Conservation (phyloP, 2,888 invertebrate genomes). For the Sarcophaga variegata region DNA sequence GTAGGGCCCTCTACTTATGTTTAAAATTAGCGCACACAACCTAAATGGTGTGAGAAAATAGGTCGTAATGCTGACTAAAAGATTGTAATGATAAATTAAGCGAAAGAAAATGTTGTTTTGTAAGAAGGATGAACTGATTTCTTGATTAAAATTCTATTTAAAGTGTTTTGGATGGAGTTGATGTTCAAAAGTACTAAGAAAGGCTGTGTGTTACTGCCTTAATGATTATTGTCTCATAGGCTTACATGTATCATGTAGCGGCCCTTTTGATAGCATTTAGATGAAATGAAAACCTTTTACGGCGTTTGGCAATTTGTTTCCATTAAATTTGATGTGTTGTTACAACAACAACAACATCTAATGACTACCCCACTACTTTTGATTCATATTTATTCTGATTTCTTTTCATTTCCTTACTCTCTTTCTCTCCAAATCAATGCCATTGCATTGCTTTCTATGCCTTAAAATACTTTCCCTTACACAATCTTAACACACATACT, state of each 20-base stretch:
- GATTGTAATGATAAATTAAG: too few species aligned
- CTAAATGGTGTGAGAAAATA: too few species aligned
- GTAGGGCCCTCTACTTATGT: too few species aligned
- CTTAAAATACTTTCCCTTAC: not conserved
- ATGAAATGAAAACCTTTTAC: slow-evolving; percentile 33
- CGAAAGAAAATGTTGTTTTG: too few species aligned
- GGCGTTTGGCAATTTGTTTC: slow-evolving; percentile 71
- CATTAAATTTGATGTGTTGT: slow-evolving; percentile 74
- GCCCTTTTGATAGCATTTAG: slow-evolving; percentile 1
- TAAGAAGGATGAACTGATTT: too few species aligned
- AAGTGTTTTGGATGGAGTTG: too few species aligned
- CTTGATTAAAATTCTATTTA: too few species aligned
- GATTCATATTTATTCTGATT: too few species aligned
- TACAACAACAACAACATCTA: slow-evolving; percentile 51
- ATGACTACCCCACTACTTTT: not conserved
- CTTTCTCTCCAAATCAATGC: not conserved
- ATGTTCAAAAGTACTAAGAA: too few species aligned
- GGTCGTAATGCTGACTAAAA: too few species aligned
- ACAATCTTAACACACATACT: not conserved
- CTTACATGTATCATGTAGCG: not conserved
- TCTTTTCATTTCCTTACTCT: not conserved
- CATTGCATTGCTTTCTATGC: not conserved
- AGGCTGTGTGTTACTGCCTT: fast-evolving
- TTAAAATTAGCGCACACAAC: too few species aligned
- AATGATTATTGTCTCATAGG: too few species aligned